Base-by-base conservation (phyloP, 2,888 invertebrate species). In the Zaprionus obscuricornis region DNA sequence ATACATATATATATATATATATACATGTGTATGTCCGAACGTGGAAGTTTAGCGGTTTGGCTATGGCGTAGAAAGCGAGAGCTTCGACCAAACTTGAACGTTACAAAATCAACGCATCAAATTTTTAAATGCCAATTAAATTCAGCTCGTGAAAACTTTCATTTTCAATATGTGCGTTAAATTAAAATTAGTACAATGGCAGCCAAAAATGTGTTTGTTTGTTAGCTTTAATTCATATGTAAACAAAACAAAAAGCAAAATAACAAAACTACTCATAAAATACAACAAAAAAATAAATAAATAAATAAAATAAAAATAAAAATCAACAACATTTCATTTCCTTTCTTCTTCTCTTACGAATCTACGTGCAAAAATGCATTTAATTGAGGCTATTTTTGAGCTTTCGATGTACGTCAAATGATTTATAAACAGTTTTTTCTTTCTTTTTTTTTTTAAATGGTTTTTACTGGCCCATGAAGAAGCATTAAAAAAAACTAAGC, bases 131-230 rank as follows among this genome's bases (percentile, higher is more conserved):
- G 60, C 81, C 81, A 77, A 81, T 77, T 77, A 81, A 76, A 77
- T 81, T 66, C 70, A 70, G 62, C 73, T 75, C 64, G 76, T 68
- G 64, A 68, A 78, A 75, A 82, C 75, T 78, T 81, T 82, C 77
- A 59, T 78, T 81, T 81, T 81, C 76, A 69, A 82, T 82, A 82
- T 84, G 82, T 81, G 84, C 74, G 81, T 74, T 66, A 78, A 81
- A 77, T 84, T 66, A 57, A 78, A 78, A 78, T 78, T 73, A 75
- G 75, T 73, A 56, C 52, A 58, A 58, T 22, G 31, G 8, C 31
- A 33, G 54, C 47, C 34, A 31, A 29, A 64, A 40, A 62, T 31
- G n/a, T 37, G 26, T 27, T 45, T 22, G 26, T 29, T 39, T 17
- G 37, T 16, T 51, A 36, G 10, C 18, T 7, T 62, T 63, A 34